Base-by-base conservation (phyloP, 2,113 vertebrate genomes). In the Ceratotherium simum region DNA sequence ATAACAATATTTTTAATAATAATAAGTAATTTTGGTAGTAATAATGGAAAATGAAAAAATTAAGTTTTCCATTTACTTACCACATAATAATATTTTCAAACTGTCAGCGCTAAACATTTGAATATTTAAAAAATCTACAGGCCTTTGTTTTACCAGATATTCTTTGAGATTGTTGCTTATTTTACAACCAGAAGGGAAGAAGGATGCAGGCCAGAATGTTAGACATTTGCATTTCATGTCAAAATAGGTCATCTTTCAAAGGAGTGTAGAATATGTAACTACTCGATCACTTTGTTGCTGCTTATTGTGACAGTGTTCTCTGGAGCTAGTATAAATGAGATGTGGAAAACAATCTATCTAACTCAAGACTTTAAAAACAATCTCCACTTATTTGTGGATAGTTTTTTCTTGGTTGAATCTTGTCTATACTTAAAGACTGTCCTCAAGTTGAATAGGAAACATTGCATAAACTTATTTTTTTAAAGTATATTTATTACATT, bases 191-290 rank as follows among this genome's bases (percentile, higher is more conserved):
- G 21, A 6, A 84, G 8, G n/a, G 16, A 80, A 76, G 36, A 70
- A 70, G 88, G 33, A 88, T 65, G 16, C 13, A 69, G 51, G 20
- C 69, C 21, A 31, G 13, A 10, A 48, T 72, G 16, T 31, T 89
- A 69, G 7, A 60, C 36, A 81, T 67, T 93, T 95, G 67, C 36
- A 70, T 60, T 33, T 48, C 42, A 33, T 80, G 12, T 81, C 54
- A 76, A 97, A 92, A 80, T 69, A 64, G 14, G 36, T 93, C 29
- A 33, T 54, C 70, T 91, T 95, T 93, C n/a, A 84, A 90, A 95
- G 39, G 13, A 62, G 33, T 76, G 1, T 14, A 62, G 64, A 64
- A 42, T 69, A 60, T 8, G 12, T 42, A 80, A n/a, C 56, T 36
- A 88, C 11, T 65, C 6, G 11, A 3, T 80, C 25, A 54, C 8